A percentile compares a stretch with the other conserved stretches of the same genome.
Evolutionary conservation across 2,797 vertebrate species (phyloP).

Genomic region (Spea hammondii): DNA sequence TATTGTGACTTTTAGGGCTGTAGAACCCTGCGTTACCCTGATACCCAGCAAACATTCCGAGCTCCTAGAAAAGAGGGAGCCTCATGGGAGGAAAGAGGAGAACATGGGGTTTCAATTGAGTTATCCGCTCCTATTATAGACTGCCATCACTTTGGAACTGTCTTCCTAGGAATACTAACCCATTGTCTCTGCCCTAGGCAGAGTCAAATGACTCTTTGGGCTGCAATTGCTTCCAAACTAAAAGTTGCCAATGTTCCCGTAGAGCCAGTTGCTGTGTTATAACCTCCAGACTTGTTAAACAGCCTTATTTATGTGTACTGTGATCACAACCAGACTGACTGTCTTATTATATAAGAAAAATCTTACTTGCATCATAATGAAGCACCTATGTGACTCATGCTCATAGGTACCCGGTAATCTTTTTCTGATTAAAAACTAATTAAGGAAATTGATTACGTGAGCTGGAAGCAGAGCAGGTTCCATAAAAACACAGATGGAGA

Average conservation of each 20-base stretch:
- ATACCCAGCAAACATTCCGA: no score
- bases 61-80: no score
- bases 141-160: no score
- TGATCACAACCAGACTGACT: constrained; percentile 31
- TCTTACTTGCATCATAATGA: constrained; percentile 46
- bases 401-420: constrained; percentile 47
- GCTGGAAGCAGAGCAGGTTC: constrained; percentile 33
- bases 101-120: no score
- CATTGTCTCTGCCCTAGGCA: no score
- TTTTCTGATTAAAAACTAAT: constrained; percentile 53
- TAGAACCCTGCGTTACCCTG: no score
- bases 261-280: not conserved
- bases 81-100: no score
- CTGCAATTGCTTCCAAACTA: no score
- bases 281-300: constrained; percentile 18
- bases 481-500: constrained; percentile 7
- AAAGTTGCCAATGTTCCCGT: no score
- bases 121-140: no score
- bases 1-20: no score
- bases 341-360: constrained; percentile 51
- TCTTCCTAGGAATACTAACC: no score
- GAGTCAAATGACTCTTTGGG: not conserved
- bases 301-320: constrained; percentile 33
- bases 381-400: constrained; percentile 39
- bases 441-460: constrained; percentile 53